Percentiles rank a stretch among this genome's conserved stretches.
These are phyloP conservation scores for Ciona savignyi DNA, from an alignment of 23 tunicate genomes.

Conservation along the genomic window DNA sequence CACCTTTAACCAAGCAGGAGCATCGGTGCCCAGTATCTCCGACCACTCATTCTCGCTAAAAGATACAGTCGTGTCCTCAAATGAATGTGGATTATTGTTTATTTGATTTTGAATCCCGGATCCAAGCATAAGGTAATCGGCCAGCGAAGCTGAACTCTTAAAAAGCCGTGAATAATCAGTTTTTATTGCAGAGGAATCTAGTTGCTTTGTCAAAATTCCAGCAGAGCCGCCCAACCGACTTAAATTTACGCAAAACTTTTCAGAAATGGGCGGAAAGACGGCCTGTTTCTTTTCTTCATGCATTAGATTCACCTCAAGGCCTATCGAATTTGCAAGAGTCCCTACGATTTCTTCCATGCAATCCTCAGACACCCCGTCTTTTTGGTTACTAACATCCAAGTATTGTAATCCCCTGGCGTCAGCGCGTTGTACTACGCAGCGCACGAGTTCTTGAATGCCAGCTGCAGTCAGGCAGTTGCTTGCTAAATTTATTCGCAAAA, in stretches of 20 bases:
- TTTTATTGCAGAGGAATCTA: constrained; percentile 54
- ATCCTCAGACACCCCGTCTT: constrained; percentile 34
- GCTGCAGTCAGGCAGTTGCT: constrained; percentile 16
- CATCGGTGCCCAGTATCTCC: constrained; percentile 37
- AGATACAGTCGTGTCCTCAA: not conserved
- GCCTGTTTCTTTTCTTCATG: constrained; percentile 1
- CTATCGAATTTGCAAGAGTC: constrained; percentile 17
- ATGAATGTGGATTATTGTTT: not conserved
- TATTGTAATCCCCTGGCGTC: constrained; percentile 7
- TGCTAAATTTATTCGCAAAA: constrained; percentile 23
- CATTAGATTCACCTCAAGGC: constrained; percentile 3
- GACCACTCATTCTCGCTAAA: constrained; percentile 37
- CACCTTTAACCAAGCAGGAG: constrained; percentile 70
- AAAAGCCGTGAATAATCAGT: constrained; percentile 56
- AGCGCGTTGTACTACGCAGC: not conserved
- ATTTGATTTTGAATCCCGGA: constrained; percentile 17
- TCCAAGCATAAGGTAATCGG: constrained; percentile 30
- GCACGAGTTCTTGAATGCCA: constrained; percentile 20
- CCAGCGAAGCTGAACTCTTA: constrained; percentile 17
- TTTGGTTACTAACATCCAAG: constrained; percentile 71
- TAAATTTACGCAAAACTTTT: constrained; percentile 30
- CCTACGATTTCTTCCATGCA: constrained; percentile 31
- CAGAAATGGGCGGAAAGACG: constrained; percentile 12
- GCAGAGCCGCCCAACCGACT: constrained; percentile 48
- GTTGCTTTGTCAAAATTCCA: not conserved